Evolutionary conservation across 2,797 vertebrate species (phyloP), one percentile per base, ranked within the genome.

Genomic region (Brachyalestes nurse): DNA sequence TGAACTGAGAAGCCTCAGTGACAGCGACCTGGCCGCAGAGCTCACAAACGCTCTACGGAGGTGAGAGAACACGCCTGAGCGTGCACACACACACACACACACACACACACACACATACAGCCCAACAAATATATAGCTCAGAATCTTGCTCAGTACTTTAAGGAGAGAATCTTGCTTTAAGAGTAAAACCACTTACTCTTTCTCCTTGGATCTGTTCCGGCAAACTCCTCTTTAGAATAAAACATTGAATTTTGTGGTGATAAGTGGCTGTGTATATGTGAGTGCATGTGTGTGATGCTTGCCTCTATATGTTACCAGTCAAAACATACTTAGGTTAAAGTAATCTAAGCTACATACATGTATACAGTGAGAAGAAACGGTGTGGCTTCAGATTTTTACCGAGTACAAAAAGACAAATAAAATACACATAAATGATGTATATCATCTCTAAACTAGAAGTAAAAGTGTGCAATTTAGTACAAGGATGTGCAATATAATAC

Each of bases 11-110:
- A 91, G 88, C 0, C 92, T 92, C 84, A 89, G 65, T 0, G 95
- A 97, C 78, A 91, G 88, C 0, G 96, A 96, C 69, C 88, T 96
- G 84, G 92, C 95, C 4, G 88, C 91, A 0, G 96, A 97, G 77
- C 91, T 97, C 25, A 88, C 95, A 60, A 93, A 84, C 0, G 94
- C 94, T 51, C 92, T 96, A 77, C 90, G 93, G 45, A 88, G 96
- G 96, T 96, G 87, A 93, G 92, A 45, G 19, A 2, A 47, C 1
- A 34, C n/a, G 49, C 6, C 16, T 38, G 60, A 40, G 21, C 42
- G 34, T 55, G 25, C 72, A 42, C 58, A 75, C 42, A 77, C 75
- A 38, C 75, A 40, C 8, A 62, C 14, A 64, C 23, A 55, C 75
- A 38, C 61, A 40, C 4, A 12, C 9, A 23, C 55, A 21, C 19